Evolutionary conservation across 2,888 invertebrate species (phyloP), one percentile per base, ranked within the genome.

Genomic region (Oconnorella tubifera): DNA sequence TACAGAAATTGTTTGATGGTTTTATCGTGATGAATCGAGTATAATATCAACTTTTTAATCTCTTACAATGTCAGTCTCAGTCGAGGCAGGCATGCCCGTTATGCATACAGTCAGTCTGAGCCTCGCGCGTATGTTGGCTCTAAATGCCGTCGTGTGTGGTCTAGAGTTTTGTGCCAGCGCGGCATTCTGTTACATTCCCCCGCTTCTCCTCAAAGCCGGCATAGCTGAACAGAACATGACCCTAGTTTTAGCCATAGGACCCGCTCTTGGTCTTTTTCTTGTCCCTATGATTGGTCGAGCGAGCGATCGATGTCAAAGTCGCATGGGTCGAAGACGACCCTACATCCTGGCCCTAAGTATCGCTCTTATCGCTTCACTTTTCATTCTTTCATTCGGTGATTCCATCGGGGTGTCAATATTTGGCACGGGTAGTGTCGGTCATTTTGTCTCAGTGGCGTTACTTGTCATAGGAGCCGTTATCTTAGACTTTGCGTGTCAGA

Each of bases 401-500:
- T 68, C 71, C 33, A 58, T 79, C 28, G 72, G 73, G 28, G 62
- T 68, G 19, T 61, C 68, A 29, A 19, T 75, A 3, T 64, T 78
- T 55, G 76, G 76, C 48, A 57, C 69, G 25, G 65, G 66, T 19
- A 62, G 68, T 0, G 3, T 72, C 1, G 73, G 74, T 33, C 74
- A 73, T 62, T 68, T 63, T 1, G 33, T 76, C 14, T 72, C 76
- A 1, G 62, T 78, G 3, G 32, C 68, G n/a, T 63, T 76, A 33
- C 67, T 81, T 29, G 76, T 78, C 0, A 25, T 95, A 2, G 96
- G 96, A 4, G 94, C 95, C 0, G 92, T 95, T 31, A 84, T 97
- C 49, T 83, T 97, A 69, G 97, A 97, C 82, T 96, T 96, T 79
- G 92, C 95, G 75, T 94, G 95, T 0, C 96, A 60, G 60, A 93